These are phyloP conservation scores for Rhyacichthys aspro DNA, from an alignment of 2,797 vertebrate species.

Conservation along the genomic window DNA sequence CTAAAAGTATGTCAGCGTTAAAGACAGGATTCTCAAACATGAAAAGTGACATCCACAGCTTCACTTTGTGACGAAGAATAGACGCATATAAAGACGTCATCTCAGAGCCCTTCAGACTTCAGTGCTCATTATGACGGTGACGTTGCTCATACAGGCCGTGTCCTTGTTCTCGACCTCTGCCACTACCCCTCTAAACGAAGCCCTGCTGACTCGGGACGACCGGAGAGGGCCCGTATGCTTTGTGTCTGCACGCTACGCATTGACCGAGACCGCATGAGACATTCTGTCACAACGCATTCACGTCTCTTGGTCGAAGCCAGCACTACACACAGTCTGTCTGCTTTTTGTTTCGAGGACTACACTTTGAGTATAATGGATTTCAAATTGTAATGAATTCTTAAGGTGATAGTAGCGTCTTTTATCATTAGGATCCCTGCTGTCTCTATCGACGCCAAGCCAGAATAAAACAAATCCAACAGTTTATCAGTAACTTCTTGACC, in stretches of 20 bases:
- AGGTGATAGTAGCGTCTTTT: too few species aligned
- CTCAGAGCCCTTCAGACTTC: slow-evolving; percentile 20
- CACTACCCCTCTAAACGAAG: slow-evolving; percentile 26
- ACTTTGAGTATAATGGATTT: neutral
- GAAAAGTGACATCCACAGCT: slow-evolving; percentile 15
- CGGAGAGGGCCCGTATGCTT: slow-evolving; percentile 50
- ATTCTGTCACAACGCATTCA: slow-evolving; percentile 56
- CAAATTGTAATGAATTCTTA: too few species aligned
- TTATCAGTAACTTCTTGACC: too few species aligned
- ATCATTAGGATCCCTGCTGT: too few species aligned
- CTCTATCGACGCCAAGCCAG: too few species aligned
- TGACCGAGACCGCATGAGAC: slow-evolving; percentile 46
- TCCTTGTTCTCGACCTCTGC: slow-evolving; percentile 44
- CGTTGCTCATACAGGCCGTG: slow-evolving; percentile 43
- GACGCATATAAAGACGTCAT: slow-evolving; percentile 17
- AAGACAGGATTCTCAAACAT: slow-evolving; percentile 4
- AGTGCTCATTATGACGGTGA: slow-evolving; percentile 49
- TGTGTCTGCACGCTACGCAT: slow-evolving; percentile 58
- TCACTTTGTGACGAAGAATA: slow-evolving; percentile 25
- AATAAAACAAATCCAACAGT: too few species aligned
- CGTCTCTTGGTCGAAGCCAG: slow-evolving; percentile 45
- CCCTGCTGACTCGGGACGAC: slow-evolving; percentile 42
- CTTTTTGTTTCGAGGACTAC: slow-evolving; percentile 10
- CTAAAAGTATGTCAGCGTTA: neutral
- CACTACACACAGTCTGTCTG: slow-evolving; percentile 27